Base-by-base conservation (phyloP, 2,797 vertebrate genomes). In the Coranthus polyacanthus region DNA sequence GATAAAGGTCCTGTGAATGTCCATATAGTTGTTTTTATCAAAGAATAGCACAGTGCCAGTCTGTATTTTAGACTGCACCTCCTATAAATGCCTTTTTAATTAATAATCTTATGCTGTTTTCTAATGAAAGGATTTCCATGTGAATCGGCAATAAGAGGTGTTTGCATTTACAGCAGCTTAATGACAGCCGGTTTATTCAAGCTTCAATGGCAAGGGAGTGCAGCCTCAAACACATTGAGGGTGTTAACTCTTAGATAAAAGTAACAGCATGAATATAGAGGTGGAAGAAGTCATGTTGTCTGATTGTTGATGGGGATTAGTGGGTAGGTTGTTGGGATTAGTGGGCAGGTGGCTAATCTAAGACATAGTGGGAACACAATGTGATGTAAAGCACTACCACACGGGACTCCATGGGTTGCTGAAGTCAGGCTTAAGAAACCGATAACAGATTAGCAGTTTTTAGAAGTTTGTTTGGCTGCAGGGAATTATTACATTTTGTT, bases 261-360 rank as follows among this genome's bases (percentile, higher is more conserved):
- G 46, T 55, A 57, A 38, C 21, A 71, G 68, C 26, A 63, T 65
- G 49, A 70, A 79, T 61, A 47, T 26, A 39, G 4, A 42, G 50
- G 21, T 58, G 52, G 53, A 53, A 49, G 65, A 72, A 64, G 49
- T 56, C 67, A 10, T 71, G 53, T 74, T 39, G 46, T 11, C 42
- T 43, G 68, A 62, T 78, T 80, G 62, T 81, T 68, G 63, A 29
- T 66, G 24, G 45, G 60, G 67, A 79, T 87, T 82, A 81, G 75
- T 59, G 68, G 53, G 54, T 16, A 82, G 56, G 37, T 70, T 61
- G 67, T 68, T 75, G 46, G 74, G 58, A 78, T 82, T 63, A 72
- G 72, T 68, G 60, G 64, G 58, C 36, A 21, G 37, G 29, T 24
- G 52, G 17, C 26, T 74, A 72, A 79, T 81, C 77, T 75, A 46